phyloP scores from a whole-genome alignment of 2,113 vertebrate genomes.

The Myotis brandtii region DNA sequence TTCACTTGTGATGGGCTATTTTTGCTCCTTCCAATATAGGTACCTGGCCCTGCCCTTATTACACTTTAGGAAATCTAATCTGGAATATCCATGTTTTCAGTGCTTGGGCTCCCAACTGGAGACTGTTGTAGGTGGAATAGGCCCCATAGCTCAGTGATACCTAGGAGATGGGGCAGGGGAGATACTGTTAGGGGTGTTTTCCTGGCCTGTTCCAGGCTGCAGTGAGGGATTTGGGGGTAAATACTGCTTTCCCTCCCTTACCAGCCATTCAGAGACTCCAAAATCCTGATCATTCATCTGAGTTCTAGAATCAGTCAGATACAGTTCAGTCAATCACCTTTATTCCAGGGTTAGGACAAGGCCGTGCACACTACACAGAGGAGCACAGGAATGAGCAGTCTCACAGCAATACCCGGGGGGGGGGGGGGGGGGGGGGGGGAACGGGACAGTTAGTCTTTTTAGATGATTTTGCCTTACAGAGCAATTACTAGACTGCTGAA shows the following conservation, averaged over 20 bases:
- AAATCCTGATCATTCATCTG: constrained; percentile 35
- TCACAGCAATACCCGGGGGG: constrained; percentile 37
- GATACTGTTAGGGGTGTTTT: not conserved
- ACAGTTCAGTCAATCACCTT: constrained; percentile 78
- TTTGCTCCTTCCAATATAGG: not conserved
- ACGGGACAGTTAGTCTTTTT: constrained; percentile 58
- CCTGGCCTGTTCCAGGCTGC: not conserved
- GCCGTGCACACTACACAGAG: constrained; percentile 76
- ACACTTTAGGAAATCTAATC: not conserved
- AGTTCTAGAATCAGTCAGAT: constrained; percentile 51
- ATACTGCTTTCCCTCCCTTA: not conserved
- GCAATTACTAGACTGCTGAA: constrained; percentile 57
- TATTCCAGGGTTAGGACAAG: constrained; percentile 81
- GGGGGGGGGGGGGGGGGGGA: not conserved
- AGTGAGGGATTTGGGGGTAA: not conserved
- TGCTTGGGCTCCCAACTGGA: not conserved
- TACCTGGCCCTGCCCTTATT: not conserved
- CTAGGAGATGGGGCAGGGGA: not conserved
- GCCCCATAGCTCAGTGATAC: not conserved
- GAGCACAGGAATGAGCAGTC: constrained; percentile 55
- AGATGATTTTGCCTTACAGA: constrained; percentile 71
- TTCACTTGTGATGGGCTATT: not conserved
- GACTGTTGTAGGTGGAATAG: not conserved
- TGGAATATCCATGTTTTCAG: not conserved
- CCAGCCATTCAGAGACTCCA: constrained; percentile 17